Conservation (phyloP, 2,797 vertebrate species). For the Phoebastria nigripes region DNA sequence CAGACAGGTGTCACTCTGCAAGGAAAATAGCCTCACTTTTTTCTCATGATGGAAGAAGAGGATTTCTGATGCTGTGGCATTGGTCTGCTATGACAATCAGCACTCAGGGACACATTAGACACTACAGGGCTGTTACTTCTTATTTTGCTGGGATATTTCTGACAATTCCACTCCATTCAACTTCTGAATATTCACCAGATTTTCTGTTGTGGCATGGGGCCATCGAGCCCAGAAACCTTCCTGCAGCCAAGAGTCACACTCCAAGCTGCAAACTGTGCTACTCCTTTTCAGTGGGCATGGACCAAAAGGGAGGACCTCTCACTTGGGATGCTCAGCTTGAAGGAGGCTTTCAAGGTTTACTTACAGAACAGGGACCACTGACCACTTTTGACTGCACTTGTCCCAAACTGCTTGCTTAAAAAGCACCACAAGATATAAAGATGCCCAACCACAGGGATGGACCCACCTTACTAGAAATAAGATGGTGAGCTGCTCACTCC, state of each 20-base stretch:
- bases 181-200: background rate
- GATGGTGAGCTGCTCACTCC: background rate
- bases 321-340: background rate
- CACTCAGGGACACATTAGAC: background rate
- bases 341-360: background rate
- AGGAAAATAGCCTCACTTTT: background rate
- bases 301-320: background rate
- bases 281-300: background rate
- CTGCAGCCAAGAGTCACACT: background rate
- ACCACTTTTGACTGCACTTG: background rate
- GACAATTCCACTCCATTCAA: background rate
- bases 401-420: background rate
- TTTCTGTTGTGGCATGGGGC: background rate
- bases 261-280: background rate
- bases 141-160: background rate
- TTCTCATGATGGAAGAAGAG: background rate
- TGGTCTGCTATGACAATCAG: background rate
- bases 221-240: background rate
- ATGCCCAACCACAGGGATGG: background rate
- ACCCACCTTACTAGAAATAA: background rate
- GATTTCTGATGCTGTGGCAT: background rate
- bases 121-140: background rate
- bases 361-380: background rate
- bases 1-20: background rate
- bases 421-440: background rate